Percentiles rank a stretch among this genome's conserved stretches.
Evolutionary conservation across 2,797 vertebrate genomes (phyloP).

Genomic region (Macrochelys suwanniensis): DNA sequence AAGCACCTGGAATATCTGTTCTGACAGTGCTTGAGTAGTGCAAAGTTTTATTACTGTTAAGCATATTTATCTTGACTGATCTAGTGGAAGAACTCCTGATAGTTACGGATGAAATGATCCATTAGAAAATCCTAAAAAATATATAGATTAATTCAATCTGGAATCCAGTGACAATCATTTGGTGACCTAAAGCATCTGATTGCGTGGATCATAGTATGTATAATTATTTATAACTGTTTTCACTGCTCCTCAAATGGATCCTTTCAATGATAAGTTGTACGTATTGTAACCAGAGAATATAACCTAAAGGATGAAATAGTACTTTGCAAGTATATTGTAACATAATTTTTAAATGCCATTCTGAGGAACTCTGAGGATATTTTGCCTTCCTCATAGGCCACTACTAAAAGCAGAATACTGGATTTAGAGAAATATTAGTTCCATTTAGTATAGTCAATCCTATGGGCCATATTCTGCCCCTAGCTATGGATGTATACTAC

Average conservation of each 20-base stretch:
- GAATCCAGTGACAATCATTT: neutral
- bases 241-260: constrained; percentile 33
- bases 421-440: constrained; percentile 23
- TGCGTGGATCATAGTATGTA: constrained; percentile 34
- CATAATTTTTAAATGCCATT: constrained; percentile 31
- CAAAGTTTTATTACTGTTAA: neutral
- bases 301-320: constrained; percentile 1
- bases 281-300: constrained; percentile 11
- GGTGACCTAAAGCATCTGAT: constrained; percentile 4
- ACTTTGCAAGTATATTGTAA: constrained; percentile 22
- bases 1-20: accelerated
- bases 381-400: neutral
- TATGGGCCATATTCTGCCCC: neutral
- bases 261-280: neutral
- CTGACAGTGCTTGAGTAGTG: neutral
- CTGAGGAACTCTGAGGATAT: neutral
- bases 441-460: neutral
- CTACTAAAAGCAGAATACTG: neutral
- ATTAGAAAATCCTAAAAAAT: neutral
- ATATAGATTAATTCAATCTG: neutral
- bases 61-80: neutral
- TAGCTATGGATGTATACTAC: neutral
- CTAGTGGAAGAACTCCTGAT: neutral
- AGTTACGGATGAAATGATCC: neutral
- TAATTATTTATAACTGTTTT: constrained; percentile 27